Percentiles rank a stretch among this genome's conserved stretches.
Evolutionary conservation across 2,113 vertebrate species (phyloP).

Genomic region (Tor tambroides): DNA sequence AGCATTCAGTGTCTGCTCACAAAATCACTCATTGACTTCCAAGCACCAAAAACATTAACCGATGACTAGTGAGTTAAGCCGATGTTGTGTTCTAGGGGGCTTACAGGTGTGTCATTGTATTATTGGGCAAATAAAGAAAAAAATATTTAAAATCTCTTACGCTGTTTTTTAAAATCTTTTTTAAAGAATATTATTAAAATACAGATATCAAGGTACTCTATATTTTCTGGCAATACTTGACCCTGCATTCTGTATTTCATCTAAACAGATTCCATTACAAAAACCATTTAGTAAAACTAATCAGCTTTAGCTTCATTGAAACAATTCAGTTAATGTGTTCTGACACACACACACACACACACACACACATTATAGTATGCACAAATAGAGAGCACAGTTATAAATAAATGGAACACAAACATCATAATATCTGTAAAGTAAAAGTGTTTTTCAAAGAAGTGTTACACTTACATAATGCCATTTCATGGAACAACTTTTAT

Average conservation of each 20-base stretch:
- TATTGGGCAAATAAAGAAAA: conserved; percentile 53
- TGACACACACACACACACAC: neutral
- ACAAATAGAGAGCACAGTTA: neutral
- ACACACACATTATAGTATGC: neutral
- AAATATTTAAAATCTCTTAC: conserved; percentile 35
- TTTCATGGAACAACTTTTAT: neutral
- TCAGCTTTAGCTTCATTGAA: conserved; percentile 34
- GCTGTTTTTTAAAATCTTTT: conserved; percentile 15
- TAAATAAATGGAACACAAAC: neutral
- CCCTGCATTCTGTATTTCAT: conserved; percentile 23
- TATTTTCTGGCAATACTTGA: conserved; percentile 7
- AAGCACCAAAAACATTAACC: conserved; percentile 44
- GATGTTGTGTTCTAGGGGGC: conserved; percentile 42
- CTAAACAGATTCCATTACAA: conserved; percentile 31
- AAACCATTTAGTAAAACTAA: conserved; percentile 24
- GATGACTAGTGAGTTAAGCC: conserved; percentile 55
- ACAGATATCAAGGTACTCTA: neutral
- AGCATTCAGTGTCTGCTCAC: conserved; percentile 26
- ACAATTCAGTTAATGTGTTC: conserved; percentile 45
- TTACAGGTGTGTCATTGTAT: conserved; percentile 42
- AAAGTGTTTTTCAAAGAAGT: conserved; percentile 9
- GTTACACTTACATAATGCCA: neutral
- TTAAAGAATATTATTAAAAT: neutral
- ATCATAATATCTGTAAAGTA: neutral
- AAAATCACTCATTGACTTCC: conserved; percentile 46